Percentiles rank a stretch among this genome's conserved stretches.
Conservation (phyloP, 2,797 vertebrate genomes). For the Lepilemur septentrionalis region DNA sequence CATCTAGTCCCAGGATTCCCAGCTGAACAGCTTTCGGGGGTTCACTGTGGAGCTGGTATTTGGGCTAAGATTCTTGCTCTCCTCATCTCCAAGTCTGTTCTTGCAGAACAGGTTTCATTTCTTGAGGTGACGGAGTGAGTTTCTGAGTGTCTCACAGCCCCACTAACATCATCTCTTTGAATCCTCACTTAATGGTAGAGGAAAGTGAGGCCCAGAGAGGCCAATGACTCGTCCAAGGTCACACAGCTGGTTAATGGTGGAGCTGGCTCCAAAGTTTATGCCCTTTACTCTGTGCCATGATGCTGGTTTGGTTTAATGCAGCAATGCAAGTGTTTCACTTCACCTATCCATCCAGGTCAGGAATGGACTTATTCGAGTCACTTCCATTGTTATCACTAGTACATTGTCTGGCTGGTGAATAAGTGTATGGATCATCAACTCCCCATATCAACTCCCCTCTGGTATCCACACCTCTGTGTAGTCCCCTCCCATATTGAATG, state of each 20-base stretch:
- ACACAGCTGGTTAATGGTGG: background rate
- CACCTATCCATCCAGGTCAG: conserved; percentile 32
- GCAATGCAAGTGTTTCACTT: background rate
- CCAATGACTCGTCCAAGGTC: background rate
- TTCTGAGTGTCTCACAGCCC: background rate
- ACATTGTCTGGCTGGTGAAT: conserved; percentile 44
- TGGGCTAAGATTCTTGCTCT: background rate
- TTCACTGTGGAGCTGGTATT: background rate
- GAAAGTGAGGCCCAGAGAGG: background rate
- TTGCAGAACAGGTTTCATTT: background rate
- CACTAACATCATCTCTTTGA: background rate
- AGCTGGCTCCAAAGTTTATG: background rate
- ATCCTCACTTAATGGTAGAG: background rate
- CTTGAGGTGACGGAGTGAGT: background rate
- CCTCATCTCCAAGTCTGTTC: background rate
- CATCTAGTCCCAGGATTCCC: background rate
- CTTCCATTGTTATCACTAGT: conserved; percentile 32
- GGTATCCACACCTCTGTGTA: too few relatives aligned
- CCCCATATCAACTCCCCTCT: background rate
- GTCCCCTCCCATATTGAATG: background rate
- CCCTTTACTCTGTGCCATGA: background rate
- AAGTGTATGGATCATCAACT: background rate
- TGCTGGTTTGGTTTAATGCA: rapidly evolving
- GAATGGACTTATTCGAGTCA: background rate
- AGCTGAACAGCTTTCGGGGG: background rate